These are phyloP conservation scores for Saccopteryx leptura DNA, from an alignment of 2,113 vertebrate species.

Conservation along the genomic window DNA sequence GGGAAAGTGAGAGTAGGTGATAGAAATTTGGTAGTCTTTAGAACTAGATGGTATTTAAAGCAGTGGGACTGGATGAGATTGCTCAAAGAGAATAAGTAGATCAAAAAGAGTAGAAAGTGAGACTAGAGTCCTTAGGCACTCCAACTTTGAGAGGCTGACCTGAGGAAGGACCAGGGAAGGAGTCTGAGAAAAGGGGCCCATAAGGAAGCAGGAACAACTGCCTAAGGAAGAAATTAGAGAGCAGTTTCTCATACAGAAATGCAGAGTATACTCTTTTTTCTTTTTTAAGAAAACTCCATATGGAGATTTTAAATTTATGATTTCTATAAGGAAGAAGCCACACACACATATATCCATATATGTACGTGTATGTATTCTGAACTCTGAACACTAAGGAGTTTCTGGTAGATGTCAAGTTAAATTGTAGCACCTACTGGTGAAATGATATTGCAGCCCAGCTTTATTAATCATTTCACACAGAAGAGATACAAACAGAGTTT, in stretches of 20 bases:
- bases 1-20: background rate
- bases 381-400: background rate
- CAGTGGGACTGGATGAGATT: background rate
- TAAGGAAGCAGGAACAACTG: background rate
- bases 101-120: background rate
- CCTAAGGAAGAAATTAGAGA: background rate
- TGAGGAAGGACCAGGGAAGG: background rate
- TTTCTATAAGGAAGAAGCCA: background rate
- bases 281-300: background rate
- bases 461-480: background rate
- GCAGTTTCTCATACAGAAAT: background rate
- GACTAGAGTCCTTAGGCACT: background rate
- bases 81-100: background rate
- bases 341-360: too few species aligned
- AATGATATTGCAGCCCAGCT: background rate
- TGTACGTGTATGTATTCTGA: background rate
- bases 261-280: background rate
- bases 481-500: slow-evolving; percentile 36
- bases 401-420: background rate
- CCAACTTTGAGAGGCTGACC: background rate
- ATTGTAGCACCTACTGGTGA: background rate
- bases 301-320: slow-evolving; percentile 23
- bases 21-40: background rate
- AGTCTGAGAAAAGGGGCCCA: background rate
- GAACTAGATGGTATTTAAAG: background rate